Conservation (phyloP, 2,888 invertebrate species). For the Drosophila phalerata region DNA sequence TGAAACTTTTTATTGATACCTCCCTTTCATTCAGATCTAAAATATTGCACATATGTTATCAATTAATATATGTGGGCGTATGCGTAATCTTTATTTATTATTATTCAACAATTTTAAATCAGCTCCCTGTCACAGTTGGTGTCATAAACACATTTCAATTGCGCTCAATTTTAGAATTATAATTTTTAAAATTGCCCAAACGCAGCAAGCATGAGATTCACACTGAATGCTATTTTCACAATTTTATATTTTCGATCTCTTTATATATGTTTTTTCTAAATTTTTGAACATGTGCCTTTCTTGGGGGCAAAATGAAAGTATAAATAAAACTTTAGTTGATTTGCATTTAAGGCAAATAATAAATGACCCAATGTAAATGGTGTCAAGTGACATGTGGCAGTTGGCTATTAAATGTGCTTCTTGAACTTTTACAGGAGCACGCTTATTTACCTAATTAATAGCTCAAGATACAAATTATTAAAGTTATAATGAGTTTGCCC, state of each 20-base stretch:
- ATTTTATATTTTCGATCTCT: background rate
- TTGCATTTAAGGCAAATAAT: conserved; percentile 29
- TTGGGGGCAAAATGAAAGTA: background rate
- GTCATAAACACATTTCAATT: conserved; percentile 30
- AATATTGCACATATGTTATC: conserved; percentile 3
- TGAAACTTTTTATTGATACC: conserved; percentile 29
- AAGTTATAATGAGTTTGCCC: conserved; percentile 60
- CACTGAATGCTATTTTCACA: conserved; percentile 4
- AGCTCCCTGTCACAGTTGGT: conserved; percentile 33
- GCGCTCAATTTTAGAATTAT: conserved; percentile 12
- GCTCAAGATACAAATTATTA: conserved; percentile 48
- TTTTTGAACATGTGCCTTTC: background rate
- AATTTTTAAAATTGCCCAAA: background rate
- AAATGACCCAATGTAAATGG: conserved; percentile 21
- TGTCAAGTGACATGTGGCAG: conserved; percentile 16
- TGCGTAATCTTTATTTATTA: conserved; percentile 31
- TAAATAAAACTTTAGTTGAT: conserved; percentile 26
- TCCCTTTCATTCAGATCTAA: background rate
- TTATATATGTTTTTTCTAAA: background rate
- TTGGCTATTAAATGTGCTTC: conserved; percentile 19
- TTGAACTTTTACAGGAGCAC: conserved; percentile 15
- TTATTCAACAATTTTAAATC: conserved; percentile 10
- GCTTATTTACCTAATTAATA: conserved; percentile 60
- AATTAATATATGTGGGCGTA: conserved; percentile 30
- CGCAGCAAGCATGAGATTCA: background rate